A percentile compares a stretch with the other conserved stretches of the same genome.
Conservation (phyloP, 2,113 vertebrate genomes). For the Scomber scombrus region DNA sequence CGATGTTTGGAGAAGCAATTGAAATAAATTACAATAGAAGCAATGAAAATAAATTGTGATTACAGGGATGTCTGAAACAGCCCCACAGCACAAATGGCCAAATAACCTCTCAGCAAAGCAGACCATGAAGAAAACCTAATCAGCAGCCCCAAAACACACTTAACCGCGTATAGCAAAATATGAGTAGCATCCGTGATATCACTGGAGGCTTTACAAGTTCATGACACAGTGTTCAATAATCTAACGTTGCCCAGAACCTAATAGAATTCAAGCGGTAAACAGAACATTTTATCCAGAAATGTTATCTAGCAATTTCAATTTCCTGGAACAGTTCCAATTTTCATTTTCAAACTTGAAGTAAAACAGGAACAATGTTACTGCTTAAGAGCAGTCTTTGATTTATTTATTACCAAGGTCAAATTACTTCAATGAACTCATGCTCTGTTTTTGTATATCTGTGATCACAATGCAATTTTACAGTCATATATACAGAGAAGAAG, state of each 20-base stretch:
- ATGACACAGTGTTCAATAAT: constrained; percentile 20
- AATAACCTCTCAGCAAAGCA: neutral
- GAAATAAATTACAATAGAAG: constrained; percentile 1
- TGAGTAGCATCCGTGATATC: constrained; percentile 16
- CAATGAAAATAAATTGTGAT: constrained; percentile 16
- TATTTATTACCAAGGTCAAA: too few species aligned
- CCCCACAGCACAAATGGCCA: constrained; percentile 32
- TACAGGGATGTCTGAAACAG: constrained; percentile 25
- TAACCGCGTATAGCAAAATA: neutral
- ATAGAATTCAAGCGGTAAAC: constrained; percentile 17
- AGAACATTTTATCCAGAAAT: constrained; percentile 1
- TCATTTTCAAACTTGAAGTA: constrained; percentile 3
- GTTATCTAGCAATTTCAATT: neutral
- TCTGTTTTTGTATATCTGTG: too few species aligned
- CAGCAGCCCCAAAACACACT: constrained; percentile 22
- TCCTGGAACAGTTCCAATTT: constrained; percentile 1
- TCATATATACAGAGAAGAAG: too few species aligned
- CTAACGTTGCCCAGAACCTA: constrained; percentile 25
- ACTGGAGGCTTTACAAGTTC: constrained; percentile 35
- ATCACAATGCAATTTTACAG: too few species aligned
- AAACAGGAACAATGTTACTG: neutral
- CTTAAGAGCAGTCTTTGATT: too few species aligned
- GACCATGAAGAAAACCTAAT: constrained; percentile 47
- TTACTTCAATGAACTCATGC: too few species aligned
- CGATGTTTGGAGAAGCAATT: constrained; percentile 11